Evolutionary conservation across 1,140 invertebrate species (phyloP).

Genomic region (Drosophila tsacasi): DNA sequence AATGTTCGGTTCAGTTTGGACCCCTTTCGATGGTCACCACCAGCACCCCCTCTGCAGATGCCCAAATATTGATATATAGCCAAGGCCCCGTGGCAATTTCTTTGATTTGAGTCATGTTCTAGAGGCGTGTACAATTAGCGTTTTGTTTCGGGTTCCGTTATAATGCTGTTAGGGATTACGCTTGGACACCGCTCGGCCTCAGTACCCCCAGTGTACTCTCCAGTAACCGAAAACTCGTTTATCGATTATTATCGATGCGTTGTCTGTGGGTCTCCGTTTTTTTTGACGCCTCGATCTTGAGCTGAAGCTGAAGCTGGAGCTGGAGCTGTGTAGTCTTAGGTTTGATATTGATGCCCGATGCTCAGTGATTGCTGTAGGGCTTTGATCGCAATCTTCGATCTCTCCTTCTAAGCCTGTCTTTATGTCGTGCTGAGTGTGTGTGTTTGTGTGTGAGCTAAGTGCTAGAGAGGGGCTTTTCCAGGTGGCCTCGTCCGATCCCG

Average conservation of each 20-base stretch:
- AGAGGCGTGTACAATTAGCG: slow-evolving; percentile 82
- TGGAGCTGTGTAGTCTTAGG: slow-evolving; percentile 2
- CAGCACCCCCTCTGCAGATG: slow-evolving; percentile 39
- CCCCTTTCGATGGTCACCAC: not conserved
- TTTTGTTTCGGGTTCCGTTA: slow-evolving; percentile 78
- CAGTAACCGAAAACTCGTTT: slow-evolving; percentile 67
- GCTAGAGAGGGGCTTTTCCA: slow-evolving; percentile 56
- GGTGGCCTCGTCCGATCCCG: slow-evolving; percentile 49
- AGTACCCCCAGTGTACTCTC: slow-evolving; percentile 3
- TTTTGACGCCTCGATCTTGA: slow-evolving; percentile 41
- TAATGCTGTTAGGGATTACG: slow-evolving; percentile 79
- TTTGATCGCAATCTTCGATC: slow-evolving; percentile 45
- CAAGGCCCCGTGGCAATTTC: slow-evolving; percentile 61
- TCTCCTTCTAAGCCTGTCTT: slow-evolving; percentile 36
- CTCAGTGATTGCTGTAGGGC: slow-evolving; percentile 44
- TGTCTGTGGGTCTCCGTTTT: slow-evolving; percentile 49
- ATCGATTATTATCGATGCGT: slow-evolving; percentile 71
- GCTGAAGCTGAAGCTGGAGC: not conserved
- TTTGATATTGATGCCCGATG: slow-evolving; percentile 37
- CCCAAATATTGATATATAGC: slow-evolving; percentile 78
- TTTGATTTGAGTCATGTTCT: slow-evolving; percentile 79
- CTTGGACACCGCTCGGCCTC: slow-evolving; percentile 14
- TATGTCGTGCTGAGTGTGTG: not conserved
- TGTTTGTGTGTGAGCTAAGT: slow-evolving; percentile 35
- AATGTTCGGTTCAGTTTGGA: slow-evolving; percentile 4